These are phyloP conservation scores for Epicauta chinensis DNA, from an alignment of 1,140 invertebrate genomes.

Conservation along the genomic window DNA sequence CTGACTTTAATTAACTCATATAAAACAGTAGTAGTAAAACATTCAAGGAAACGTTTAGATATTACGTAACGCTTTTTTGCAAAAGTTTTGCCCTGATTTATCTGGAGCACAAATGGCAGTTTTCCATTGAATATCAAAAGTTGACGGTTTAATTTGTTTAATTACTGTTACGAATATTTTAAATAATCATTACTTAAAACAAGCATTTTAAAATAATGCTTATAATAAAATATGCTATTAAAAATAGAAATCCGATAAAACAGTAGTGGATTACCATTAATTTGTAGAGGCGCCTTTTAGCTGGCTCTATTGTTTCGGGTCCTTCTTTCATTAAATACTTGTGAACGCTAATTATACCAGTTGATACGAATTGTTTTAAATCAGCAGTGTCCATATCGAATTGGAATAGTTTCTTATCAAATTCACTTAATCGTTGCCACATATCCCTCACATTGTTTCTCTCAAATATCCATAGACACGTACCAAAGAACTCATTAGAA, in stretches of 20 bases:
- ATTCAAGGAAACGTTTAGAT: too few species aligned
- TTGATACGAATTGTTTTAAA: background rate
- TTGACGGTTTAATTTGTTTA: too few species aligned
- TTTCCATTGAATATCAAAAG: too few species aligned
- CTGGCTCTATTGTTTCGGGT: slow-evolving; percentile 1
- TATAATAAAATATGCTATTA: too few species aligned
- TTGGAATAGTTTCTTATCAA: slow-evolving; percentile 1
- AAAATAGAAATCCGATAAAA: slow-evolving; percentile 1
- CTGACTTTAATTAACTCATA: too few species aligned
- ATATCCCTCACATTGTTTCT: background rate
- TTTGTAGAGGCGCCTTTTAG: slow-evolving; percentile 1
- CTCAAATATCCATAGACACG: background rate
- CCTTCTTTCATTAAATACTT: slow-evolving; percentile 8
- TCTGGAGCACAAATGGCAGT: too few species aligned
- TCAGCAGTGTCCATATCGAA: slow-evolving; percentile 1
- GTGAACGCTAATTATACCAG: background rate
- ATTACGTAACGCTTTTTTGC: too few species aligned
- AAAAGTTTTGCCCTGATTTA: too few species aligned
- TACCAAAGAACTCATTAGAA: slow-evolving; percentile 1
- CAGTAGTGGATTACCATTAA: slow-evolving; percentile 1
- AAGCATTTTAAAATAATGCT: too few species aligned
- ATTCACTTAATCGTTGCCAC: background rate
- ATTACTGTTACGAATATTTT: too few species aligned
- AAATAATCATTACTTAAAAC: too few species aligned
- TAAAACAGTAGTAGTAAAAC: too few species aligned